These are phyloP conservation scores for Drosophila eugracilis DNA, from an alignment of 1,140 invertebrate genomes.

Conservation along the genomic window DNA sequence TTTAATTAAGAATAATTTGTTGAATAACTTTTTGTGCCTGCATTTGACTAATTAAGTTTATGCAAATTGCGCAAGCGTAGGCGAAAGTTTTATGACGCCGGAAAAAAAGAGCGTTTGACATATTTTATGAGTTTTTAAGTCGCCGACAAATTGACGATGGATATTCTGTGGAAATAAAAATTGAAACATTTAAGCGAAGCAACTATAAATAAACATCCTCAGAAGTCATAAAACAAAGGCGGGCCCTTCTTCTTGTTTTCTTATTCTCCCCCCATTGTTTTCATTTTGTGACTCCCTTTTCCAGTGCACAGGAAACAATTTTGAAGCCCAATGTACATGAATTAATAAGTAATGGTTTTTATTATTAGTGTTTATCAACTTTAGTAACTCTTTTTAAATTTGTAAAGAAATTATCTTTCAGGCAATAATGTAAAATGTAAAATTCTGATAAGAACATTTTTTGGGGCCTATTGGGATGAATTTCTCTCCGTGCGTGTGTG, in stretches of 20 bases:
- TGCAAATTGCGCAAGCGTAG: conserved; percentile 38
- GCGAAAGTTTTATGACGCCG: conserved; percentile 54
- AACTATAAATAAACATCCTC: conserved; percentile 58
- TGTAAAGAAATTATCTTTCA: too few species aligned
- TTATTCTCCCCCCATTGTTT: conserved; percentile 8
- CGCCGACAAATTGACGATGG: conserved; percentile 41
- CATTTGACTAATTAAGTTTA: conserved; percentile 58
- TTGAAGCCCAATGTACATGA: too few species aligned
- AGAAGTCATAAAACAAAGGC: conserved; percentile 28
- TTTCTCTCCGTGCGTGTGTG: not conserved
- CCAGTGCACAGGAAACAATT: conserved; percentile 1
- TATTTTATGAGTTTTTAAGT: conserved; percentile 52
- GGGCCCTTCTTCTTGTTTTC: conserved; percentile 24
- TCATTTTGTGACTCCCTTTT: conserved; percentile 3
- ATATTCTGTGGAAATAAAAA: conserved; percentile 31
- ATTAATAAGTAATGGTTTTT: too few species aligned
- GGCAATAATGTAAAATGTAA: too few species aligned
- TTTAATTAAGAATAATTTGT: conserved; percentile 69
- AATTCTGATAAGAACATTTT: too few species aligned
- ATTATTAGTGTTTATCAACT: too few species aligned
- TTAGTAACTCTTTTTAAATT: too few species aligned
- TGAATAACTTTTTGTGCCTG: conserved; percentile 30
- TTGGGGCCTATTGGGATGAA: too few species aligned
- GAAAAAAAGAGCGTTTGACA: not conserved
- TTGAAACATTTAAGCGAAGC: conserved; percentile 28